Percentiles rank a stretch among this genome's conserved stretches.
Conservation (phyloP, 30 jellyfish, hydroid and myxozoan species). For the Cassiopea andromeda region DNA sequence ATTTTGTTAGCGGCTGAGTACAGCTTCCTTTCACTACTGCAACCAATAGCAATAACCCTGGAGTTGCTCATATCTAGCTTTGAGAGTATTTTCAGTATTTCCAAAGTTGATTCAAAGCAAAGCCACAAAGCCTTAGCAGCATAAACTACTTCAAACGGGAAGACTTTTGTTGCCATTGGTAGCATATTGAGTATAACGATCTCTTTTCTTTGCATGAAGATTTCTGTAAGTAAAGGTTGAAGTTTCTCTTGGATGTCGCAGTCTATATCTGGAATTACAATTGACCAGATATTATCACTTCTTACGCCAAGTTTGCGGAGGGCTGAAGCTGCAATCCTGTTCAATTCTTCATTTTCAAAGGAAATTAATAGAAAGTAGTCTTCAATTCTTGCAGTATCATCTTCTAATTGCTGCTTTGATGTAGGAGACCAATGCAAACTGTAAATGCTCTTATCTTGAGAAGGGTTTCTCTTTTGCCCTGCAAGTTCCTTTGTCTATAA, state of each 20-base stretch:
- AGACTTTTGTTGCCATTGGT: slow-evolving; percentile 13
- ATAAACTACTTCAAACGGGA: background rate
- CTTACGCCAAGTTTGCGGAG: background rate
- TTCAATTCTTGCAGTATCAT: background rate
- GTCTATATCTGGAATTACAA: background rate
- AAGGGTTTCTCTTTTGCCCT: background rate
- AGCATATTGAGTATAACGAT: slow-evolving; percentile 28
- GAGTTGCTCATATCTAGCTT: slow-evolving; percentile 3
- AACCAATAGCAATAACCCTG: slow-evolving; percentile 17
- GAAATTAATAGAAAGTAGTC: background rate
- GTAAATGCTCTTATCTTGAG: background rate
- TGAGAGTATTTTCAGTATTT: background rate
- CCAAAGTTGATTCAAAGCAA: slow-evolving; percentile 49
- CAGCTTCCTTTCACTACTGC: background rate
- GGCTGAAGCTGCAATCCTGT: background rate
- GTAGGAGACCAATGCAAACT: background rate
- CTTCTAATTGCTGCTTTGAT: background rate
- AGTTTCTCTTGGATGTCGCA: background rate
- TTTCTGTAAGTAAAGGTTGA: background rate
- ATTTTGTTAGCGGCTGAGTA: background rate
- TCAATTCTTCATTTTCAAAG: background rate
- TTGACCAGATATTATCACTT: background rate
- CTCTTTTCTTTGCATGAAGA: background rate
- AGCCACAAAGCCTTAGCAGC: slow-evolving; percentile 20
- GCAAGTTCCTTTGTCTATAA: background rate